These are phyloP conservation scores for Copsychus sechellarum DNA, from an alignment of 2,113 vertebrate species.

Conservation along the genomic window DNA sequence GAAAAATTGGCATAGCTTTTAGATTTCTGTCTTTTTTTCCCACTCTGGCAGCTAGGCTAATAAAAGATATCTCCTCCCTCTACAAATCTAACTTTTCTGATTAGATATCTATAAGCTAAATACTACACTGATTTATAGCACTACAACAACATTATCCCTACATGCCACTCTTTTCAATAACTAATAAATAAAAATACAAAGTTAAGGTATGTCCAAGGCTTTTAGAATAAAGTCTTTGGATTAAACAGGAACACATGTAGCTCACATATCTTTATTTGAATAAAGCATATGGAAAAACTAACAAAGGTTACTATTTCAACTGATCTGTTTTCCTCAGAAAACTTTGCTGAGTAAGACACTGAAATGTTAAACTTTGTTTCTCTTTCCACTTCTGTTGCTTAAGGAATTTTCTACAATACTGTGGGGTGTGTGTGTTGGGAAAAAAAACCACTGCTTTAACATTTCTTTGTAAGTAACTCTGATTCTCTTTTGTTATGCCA, in stretches of 20 bases:
- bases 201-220: constrained; percentile 10
- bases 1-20: neutral
- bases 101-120: neutral
- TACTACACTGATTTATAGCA: neutral
- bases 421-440: neutral
- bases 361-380: constrained; percentile 64
- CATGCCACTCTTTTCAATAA: neutral
- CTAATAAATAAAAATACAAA: constrained; percentile 39
- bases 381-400: constrained; percentile 51
- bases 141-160: neutral
- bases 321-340: constrained; percentile 44
- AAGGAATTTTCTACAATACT: constrained; percentile 46
- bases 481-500: constrained; percentile 16
- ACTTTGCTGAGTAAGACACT: constrained; percentile 52
- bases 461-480: neutral
- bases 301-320: constrained; percentile 54
- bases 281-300: constrained; percentile 63
- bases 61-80: neutral
- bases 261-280: constrained; percentile 61
- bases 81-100: neutral
- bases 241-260: constrained; percentile 57
- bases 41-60: neutral
- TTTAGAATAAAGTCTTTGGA: constrained; percentile 22
- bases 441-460: neutral
- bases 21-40: neutral